Evolutionary conservation across 2,888 invertebrate genomes (phyloP).

Genomic region (Clivina fossor): DNA sequence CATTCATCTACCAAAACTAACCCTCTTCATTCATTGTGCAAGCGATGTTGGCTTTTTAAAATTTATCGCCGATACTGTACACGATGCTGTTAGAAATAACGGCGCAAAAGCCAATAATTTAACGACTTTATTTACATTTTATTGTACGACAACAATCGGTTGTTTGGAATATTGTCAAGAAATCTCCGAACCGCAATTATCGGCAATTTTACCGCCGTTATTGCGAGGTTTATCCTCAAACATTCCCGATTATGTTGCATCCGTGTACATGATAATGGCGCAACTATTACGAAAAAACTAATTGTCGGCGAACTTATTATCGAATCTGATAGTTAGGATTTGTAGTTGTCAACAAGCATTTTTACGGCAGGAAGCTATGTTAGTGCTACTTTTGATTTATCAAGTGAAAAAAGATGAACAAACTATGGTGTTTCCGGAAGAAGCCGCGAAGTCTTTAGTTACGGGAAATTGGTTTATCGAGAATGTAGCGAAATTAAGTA

Average conservation of each 20-base stretch:
- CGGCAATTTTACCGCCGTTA: conserved; percentile 70
- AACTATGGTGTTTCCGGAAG: too few species aligned
- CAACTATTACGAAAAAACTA: conserved; percentile 67
- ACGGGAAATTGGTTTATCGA: too few species aligned
- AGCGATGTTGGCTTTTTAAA: conserved; percentile 64
- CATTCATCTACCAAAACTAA: conserved; percentile 69
- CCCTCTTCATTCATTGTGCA: conserved; percentile 72
- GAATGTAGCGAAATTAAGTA: too few species aligned
- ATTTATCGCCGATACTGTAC: conserved; percentile 62
- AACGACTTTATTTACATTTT: conserved; percentile 77
- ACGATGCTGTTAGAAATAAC: conserved; percentile 61
- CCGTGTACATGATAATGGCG: conserved; percentile 72
- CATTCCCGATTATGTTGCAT: conserved; percentile 70
- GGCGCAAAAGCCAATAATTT: conserved; percentile 62
- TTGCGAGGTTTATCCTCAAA: conserved; percentile 69
- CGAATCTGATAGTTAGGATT: conserved; percentile 63
- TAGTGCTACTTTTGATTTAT: conserved; percentile 73
- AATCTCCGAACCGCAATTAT: conserved; percentile 66
- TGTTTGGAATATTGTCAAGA: conserved; percentile 61
- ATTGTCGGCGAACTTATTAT: conserved; percentile 60
- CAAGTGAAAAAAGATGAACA: conserved; percentile 63
- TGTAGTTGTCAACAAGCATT: conserved; percentile 54
- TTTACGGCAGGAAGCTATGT: conserved; percentile 65
- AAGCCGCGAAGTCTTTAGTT: too few species aligned
- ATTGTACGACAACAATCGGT: conserved; percentile 73